Conservation (phyloP, 2,888 invertebrate species). For the Acanthopleura granulata region DNA sequence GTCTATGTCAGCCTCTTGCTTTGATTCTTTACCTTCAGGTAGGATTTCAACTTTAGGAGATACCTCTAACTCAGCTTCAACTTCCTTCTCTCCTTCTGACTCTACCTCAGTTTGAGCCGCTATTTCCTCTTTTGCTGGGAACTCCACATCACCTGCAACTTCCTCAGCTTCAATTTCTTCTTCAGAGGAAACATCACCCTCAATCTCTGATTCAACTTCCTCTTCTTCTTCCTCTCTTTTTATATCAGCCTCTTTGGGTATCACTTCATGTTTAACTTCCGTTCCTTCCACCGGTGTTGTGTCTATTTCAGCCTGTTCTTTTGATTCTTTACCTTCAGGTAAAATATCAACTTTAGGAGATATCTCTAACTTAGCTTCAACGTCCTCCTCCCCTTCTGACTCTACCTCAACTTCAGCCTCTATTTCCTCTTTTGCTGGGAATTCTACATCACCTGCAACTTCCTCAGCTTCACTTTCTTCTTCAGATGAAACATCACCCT, state of each 20-base stretch:
- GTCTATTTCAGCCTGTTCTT: too few relatives aligned
- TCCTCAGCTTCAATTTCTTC: conserved; percentile 52
- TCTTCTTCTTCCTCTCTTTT: conserved; percentile 73
- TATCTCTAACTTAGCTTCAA: too few relatives aligned
- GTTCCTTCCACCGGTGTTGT: too few relatives aligned
- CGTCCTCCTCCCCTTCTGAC: background rate
- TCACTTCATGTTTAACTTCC: background rate
- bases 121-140: conserved; percentile 2
- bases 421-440: too few relatives aligned
- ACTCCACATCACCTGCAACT: conserved; percentile 24
- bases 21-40: background rate
- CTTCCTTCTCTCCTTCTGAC: background rate
- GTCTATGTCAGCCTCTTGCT: conserved; percentile 14
- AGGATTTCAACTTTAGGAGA: background rate
- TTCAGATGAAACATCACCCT: too few relatives aligned
- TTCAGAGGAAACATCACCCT: conserved; percentile 53
- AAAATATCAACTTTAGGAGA: too few relatives aligned
- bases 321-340: too few relatives aligned
- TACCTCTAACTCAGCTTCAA: background rate
- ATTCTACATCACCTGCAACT: too few relatives aligned
- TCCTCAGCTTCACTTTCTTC: too few relatives aligned
- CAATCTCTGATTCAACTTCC: conserved; percentile 60
- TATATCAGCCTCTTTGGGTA: conserved; percentile 23
- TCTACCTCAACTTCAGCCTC: too few relatives aligned
- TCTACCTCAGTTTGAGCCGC: conserved; percentile 43